Evolutionary conservation across 2,888 invertebrate genomes (phyloP), one percentile per base, ranked within the genome.

Genomic region (Hoplodrina blanda): DNA sequence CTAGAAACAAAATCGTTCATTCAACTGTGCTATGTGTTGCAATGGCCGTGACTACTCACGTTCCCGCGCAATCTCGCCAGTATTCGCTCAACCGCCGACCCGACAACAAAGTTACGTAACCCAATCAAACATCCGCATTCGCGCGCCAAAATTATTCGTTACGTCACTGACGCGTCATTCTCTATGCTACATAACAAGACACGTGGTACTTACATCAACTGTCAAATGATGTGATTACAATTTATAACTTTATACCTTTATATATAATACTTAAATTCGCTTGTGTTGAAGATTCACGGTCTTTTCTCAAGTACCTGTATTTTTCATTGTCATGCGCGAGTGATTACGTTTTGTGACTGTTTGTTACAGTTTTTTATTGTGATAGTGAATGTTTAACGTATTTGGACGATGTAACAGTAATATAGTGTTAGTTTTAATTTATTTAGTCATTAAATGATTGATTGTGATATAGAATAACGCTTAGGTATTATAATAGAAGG

Each of bases 81-180:
- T 81, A 61, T 52, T 66, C 50, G 72, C 61, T 52, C 59, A 69
- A 20, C 60, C 50, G 54, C 17, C 53, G 71, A 50, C 68, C 49
- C n/a, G 55, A 62, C 37, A 50, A 62, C 69, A 41, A 37, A 33
- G 60, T 73, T 78, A 72, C 66, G 53, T 71, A 56, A 75, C 52
- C 2, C 25, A 1, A 1, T 59, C 4, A 13, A 2, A 69, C 60
- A 73, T 79, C 77, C 78, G 75, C n/a, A 60, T 75, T 73, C 62
- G 70, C 76, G 73, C 78, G 85, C 80, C 76, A 82, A 78, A 79
- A 76, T 49, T 56, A 49, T 52, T 60, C 13, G 4, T 63, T 59
- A 78, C 83, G 78, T 84, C 80, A 80, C 17, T 0, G 0, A 19
- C 10, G 64, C 80, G 85, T 80, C 80, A 78, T 65, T 60, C n/a